Evolutionary conservation across 2,888 invertebrate genomes (phyloP).

Genomic region (Aethes cnicana): DNA sequence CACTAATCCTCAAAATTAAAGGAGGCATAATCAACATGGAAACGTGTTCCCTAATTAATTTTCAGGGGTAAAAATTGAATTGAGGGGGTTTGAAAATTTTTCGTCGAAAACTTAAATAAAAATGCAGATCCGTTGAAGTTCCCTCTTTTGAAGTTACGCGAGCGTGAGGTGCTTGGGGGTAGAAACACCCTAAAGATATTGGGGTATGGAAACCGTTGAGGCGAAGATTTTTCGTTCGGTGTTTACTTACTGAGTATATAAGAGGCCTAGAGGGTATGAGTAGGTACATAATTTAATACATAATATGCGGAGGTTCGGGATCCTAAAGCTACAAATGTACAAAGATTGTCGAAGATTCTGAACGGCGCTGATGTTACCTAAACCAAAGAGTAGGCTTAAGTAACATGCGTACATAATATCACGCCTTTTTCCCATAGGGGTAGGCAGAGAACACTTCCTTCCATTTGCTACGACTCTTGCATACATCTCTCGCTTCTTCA

Average conservation of each 20-base stretch:
- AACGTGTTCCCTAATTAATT: constrained; percentile 62
- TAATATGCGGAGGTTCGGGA: no score
- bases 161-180: constrained; percentile 49
- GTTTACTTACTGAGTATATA: constrained; percentile 14
- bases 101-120: constrained; percentile 77
- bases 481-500: no score
- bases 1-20: constrained; percentile 46
- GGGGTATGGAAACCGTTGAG: constrained; percentile 54
- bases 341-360: no score
- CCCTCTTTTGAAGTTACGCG: constrained; percentile 55
- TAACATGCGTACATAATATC: no score
- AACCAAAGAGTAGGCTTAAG: no score
- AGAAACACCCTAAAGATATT: constrained; percentile 58
- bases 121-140: constrained; percentile 67
- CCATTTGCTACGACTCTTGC: no score
- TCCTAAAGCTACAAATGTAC: no score
- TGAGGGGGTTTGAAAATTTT: constrained; percentile 70
- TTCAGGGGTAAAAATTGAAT: constrained; percentile 60
- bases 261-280: not conserved
- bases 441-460: no score
- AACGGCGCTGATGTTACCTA: no score
- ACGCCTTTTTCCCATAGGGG: no score
- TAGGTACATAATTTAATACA: no score
- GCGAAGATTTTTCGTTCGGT: constrained; percentile 45
- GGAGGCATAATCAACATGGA: constrained; percentile 49